A percentile compares a stretch with the other conserved stretches of the same genome.
These are phyloP conservation scores for Disparrhopalites patrizii DNA, from an alignment of 2,888 invertebrate species.

Conservation along the genomic window DNA sequence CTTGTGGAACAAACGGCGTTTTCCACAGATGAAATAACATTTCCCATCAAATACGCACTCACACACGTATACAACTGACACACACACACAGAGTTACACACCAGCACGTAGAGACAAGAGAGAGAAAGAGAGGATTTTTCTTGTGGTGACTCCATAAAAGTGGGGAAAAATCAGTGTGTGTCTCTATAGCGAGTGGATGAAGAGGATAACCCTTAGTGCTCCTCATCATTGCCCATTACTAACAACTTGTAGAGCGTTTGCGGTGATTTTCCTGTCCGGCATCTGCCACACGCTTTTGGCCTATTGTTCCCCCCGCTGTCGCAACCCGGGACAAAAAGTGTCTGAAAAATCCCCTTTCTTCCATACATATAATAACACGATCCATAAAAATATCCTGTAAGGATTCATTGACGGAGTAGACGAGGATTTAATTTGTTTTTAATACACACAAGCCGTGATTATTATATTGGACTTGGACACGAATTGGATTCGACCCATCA, in stretches of 20 bases:
- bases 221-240: conserved; percentile 7
- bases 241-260: conserved; percentile 6
- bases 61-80: too few species aligned
- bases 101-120: background rate
- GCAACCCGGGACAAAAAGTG: background rate
- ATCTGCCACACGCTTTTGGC: background rate
- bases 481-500: too few species aligned
- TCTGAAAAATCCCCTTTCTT: background rate
- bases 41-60: background rate
- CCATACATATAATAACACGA: too few species aligned
- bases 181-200: background rate
- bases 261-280: conserved; percentile 13
- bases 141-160: too few species aligned
- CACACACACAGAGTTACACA: background rate
- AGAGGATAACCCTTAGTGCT: background rate
- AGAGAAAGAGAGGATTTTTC: background rate
- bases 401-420: too few species aligned
- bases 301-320: background rate
- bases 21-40: conserved; percentile 2
- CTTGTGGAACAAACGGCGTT: background rate
- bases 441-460: too few species aligned
- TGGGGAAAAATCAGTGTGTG: conserved; percentile 15
- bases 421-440: too few species aligned
- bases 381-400: too few species aligned
- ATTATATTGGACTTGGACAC: too few species aligned